Conservation (phyloP, 2,888 invertebrate genomes). For the Argyresthia albistria region DNA sequence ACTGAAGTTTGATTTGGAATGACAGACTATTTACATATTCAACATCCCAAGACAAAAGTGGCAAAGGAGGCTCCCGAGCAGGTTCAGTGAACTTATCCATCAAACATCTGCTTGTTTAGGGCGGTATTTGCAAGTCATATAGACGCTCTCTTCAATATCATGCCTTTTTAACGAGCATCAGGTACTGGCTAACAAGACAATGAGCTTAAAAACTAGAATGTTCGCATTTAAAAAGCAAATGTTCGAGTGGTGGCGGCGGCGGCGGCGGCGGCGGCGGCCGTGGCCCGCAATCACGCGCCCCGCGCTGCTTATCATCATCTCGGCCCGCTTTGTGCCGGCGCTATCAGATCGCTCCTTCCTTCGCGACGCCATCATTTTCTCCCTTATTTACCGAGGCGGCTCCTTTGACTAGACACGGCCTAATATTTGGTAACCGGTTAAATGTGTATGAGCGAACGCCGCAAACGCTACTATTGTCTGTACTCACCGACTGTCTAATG, state of each 20-base stretch:
- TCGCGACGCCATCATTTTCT: slow-evolving; percentile 15
- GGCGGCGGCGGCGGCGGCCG: slow-evolving; percentile 25
- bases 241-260: slow-evolving; percentile 25
- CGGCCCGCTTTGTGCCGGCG: slow-evolving; percentile 37
- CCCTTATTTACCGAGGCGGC: slow-evolving; percentile 51
- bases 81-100: slow-evolving; percentile 48
- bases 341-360: slow-evolving; percentile 41
- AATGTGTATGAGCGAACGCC: slow-evolving; percentile 55
- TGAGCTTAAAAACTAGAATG: background rate
- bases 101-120: slow-evolving; percentile 49
- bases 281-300: slow-evolving; percentile 23
- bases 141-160: slow-evolving; percentile 8
- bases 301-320: slow-evolving; percentile 48
- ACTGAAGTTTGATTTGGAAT: slow-evolving; percentile 24
- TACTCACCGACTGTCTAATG: slow-evolving; percentile 48
- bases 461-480: slow-evolving; percentile 44
- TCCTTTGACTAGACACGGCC: slow-evolving; percentile 51
- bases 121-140: slow-evolving; percentile 48
- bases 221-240: slow-evolving; percentile 30
- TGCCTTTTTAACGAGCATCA: background rate
- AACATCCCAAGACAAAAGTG: slow-evolving; percentile 25
- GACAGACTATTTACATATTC: slow-evolving; percentile 37
- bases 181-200: background rate
- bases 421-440: slow-evolving; percentile 66
- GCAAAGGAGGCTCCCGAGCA: slow-evolving; percentile 19